Percentiles rank a stretch among this genome's conserved stretches.
Evolutionary conservation across 2,888 invertebrate species (phyloP).

Genomic region (Conops quadrifasciatus): DNA sequence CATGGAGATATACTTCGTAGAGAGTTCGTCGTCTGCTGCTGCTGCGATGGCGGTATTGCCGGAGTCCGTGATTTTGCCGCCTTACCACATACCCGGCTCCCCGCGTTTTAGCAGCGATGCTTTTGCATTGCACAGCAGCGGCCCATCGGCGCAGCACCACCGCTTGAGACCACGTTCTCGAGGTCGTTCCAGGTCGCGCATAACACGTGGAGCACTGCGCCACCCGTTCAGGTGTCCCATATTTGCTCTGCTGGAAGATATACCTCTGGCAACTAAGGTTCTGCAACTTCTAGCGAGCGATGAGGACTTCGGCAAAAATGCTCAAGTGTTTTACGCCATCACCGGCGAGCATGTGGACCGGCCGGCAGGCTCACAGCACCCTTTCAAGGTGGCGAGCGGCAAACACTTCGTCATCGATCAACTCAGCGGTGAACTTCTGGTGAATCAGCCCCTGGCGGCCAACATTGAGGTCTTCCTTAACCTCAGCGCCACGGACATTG

Average conservation of each 20-base stretch:
- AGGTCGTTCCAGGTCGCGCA: slow-evolving; percentile 50
- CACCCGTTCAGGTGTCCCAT: slow-evolving; percentile 66
- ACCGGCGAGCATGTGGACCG: slow-evolving; percentile 74
- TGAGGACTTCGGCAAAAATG: slow-evolving; percentile 76
- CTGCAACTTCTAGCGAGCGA: slow-evolving; percentile 77
- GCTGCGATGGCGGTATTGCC: slow-evolving; percentile 43
- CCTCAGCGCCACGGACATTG: slow-evolving; percentile 79
- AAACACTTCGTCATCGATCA: slow-evolving; percentile 77
- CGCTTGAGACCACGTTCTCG: slow-evolving; percentile 40
- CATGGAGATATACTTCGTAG: slow-evolving; percentile 65
- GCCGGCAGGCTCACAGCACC: slow-evolving; percentile 56
- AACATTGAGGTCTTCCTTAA: slow-evolving; percentile 80
- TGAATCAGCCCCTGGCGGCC: slow-evolving; percentile 76
- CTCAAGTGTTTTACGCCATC: slow-evolving; percentile 77
- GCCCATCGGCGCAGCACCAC: slow-evolving; percentile 30
- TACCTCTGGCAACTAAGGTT: slow-evolving; percentile 74
- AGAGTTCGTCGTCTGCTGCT: slow-evolving; percentile 49
- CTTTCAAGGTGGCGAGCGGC: slow-evolving; percentile 55
- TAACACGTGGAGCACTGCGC: slow-evolving; percentile 42
- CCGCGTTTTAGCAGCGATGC: slow-evolving; percentile 49
- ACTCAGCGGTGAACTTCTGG: slow-evolving; percentile 77
- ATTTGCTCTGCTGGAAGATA: slow-evolving; percentile 77
- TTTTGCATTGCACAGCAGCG: slow-evolving; percentile 38
- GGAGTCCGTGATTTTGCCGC: slow-evolving; percentile 50
- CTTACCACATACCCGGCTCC: slow-evolving; percentile 61